Percentiles rank a stretch among this genome's conserved stretches.
These are phyloP conservation scores for Muscicapa striata DNA, from an alignment of 2,797 vertebrate species.

Conservation along the genomic window DNA sequence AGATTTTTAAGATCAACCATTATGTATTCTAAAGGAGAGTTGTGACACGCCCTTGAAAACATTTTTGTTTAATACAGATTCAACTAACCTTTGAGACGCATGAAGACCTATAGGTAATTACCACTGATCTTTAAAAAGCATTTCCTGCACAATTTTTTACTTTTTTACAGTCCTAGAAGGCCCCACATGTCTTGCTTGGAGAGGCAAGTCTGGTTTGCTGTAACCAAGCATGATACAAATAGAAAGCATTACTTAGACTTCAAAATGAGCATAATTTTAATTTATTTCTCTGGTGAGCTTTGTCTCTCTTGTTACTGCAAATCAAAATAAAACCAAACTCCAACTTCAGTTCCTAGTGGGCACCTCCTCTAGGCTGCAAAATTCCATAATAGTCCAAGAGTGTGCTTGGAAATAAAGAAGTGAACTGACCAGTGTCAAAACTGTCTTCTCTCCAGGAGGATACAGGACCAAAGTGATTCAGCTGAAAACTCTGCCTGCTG, in stretches of 20 bases:
- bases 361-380: neutral
- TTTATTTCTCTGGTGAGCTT: neutral
- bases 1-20: fast-evolving
- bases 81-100: neutral
- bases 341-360: neutral
- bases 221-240: neutral
- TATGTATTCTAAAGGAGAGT: neutral
- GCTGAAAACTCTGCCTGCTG: neutral
- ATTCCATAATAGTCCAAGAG: neutral
- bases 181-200: neutral
- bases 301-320: neutral
- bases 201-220: neutral
- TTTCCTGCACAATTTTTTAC: neutral
- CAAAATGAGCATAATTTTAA: neutral
- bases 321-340: neutral
- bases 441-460: neutral
- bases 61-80: neutral
- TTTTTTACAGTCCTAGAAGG: neutral
- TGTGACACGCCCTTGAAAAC: neutral
- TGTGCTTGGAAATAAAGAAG: neutral
- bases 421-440: neutral
- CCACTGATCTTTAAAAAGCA: neutral
- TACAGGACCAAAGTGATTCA: neutral
- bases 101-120: neutral
- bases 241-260: neutral